Base-by-base conservation (phyloP, 2,113 vertebrate species). In the Alexandromys fortis region DNA sequence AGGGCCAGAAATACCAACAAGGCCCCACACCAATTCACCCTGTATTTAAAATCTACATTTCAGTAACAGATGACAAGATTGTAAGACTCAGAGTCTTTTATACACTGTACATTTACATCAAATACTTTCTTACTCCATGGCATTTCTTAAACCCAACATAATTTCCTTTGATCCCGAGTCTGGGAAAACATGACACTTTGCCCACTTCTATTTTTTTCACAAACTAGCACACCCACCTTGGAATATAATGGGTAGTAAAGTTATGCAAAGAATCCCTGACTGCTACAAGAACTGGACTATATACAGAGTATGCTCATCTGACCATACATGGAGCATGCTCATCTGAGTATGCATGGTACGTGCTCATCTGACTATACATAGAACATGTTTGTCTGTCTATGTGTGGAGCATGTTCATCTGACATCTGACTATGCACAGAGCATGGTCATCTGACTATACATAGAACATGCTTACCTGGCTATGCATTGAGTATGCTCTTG, bases 191-290 rank as follows among this genome's bases (percentile, higher is more conserved):
- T 81, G 86, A 42, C 92, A 92, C 91, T 90, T 90, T 95, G 38
- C 52, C 87, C 72, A 68, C 65, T 16, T 89, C 89, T 94, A 70
- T 91, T 93, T 95, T 95, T 97, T 92, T 45, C 92, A 72, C 95
- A 89, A 65, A 45, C 85, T 92, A 92, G n/a, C 75, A 89, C 14
- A 75, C 82, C 86, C 82, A 91, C 28, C 75, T 68, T 96, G 91
- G 95, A 91, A 96, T 91, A 96, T 95, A 95, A 92, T 85, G 89
- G 89, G 77, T 73, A 96, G 55, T 92, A 95, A 97, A 98, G 86
- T 95, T 92, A 96, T 91, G 94, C 86, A 95, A 95, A 91, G 95
- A 96, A 96, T 94, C 86, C 76, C 68, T 89, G 28, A 94, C 58
- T 76, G 28, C 82, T 92, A 73, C 28, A 88, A 91, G 52, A 93